Base-by-base conservation (phyloP, 2,888 invertebrate species). In the Callinectes sapidus region DNA sequence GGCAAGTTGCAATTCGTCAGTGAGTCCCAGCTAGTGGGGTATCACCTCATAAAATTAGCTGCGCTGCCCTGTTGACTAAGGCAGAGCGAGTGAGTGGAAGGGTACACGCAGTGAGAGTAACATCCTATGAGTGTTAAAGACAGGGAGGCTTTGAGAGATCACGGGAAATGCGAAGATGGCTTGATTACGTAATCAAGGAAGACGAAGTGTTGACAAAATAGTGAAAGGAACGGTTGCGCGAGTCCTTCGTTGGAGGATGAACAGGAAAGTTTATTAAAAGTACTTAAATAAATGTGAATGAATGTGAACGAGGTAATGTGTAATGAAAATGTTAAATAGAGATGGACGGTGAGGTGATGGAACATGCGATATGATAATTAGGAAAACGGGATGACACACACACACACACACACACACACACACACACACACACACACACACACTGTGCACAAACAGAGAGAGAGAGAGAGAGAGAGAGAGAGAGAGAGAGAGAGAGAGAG, bases 401-500 rank as follows among this genome's bases (percentile, higher is more conserved):
- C 61, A 61, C 61, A 61, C 61, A 61, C 61, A 61, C 61, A 61
- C 61, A 61, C 61, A 61, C 61, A 61, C 61, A 61, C 61, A 61
- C 61, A 61, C 61, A 61, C 61, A 61, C 61, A 61, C 61, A 61
- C 61, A 61, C 61, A 61, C 61, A 23, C 61, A 61, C 61, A 61
- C 61, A 61, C 61, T 23, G 42, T 10, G 42, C 87, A 42, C 48
- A 54, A 28, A 87, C 48, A 28, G 3, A 54, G 32, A 90, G 81
- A 81, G 90, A 61, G 61, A 61, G 61, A 61, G 61, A 61, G 61
- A 61, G 61, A 28, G 71, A 71, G 61, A 55, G 86, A 54, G 55
- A 32, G 54, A 88, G 71, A 77, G 54, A 77, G 39, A 77, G 77
- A n/a, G 55, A 48, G 81, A 81, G 55, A 88, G 55, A 77, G 71